These are phyloP conservation scores for Frieseomelitta varia DNA, from an alignment of 1,140 invertebrate species.

Conservation along the genomic window DNA sequence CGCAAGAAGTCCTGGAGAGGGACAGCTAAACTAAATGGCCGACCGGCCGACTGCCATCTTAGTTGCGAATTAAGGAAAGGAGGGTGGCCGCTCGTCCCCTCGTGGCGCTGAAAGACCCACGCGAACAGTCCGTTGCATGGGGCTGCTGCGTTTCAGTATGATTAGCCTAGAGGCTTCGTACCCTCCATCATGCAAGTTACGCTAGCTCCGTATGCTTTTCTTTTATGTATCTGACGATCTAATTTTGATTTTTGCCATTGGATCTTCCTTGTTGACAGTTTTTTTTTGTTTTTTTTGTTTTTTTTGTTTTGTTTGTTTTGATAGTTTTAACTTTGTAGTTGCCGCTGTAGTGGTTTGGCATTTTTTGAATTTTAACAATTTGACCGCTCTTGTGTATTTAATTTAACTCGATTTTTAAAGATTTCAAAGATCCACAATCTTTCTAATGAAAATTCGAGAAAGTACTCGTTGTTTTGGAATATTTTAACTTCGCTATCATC, in stretches of 20 bases:
- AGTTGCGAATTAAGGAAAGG: conserved; percentile 78
- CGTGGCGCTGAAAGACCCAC: conserved; percentile 31
- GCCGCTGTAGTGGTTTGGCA: too few relatives aligned
- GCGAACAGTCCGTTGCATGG: conserved; percentile 25
- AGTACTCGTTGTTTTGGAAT: too few relatives aligned
- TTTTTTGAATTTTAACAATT: too few relatives aligned
- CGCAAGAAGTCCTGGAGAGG: conserved; percentile 54
- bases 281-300: too few relatives aligned
- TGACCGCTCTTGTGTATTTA: too few relatives aligned
- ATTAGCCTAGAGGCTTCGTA: conserved; percentile 18
- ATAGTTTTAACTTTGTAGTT: too few relatives aligned
- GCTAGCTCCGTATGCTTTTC: not conserved
- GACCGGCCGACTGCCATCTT: conserved; percentile 75
- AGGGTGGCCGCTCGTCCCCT: conserved; percentile 65
- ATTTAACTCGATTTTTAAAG: too few relatives aligned
- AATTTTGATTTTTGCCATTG: not conserved
- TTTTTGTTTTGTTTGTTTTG: too few relatives aligned
- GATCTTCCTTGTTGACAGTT: not conserved
- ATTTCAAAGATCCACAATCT: too few relatives aligned
- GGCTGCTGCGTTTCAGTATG: conserved; percentile 46
- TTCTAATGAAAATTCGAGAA: too few relatives aligned
- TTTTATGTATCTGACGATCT: not conserved
- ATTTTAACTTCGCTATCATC: too few relatives aligned
- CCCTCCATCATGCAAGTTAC: conserved; percentile 37
- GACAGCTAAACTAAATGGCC: conserved; percentile 59